Base-by-base conservation (phyloP, 2,113 vertebrate species). In the Peromyscus californicus region DNA sequence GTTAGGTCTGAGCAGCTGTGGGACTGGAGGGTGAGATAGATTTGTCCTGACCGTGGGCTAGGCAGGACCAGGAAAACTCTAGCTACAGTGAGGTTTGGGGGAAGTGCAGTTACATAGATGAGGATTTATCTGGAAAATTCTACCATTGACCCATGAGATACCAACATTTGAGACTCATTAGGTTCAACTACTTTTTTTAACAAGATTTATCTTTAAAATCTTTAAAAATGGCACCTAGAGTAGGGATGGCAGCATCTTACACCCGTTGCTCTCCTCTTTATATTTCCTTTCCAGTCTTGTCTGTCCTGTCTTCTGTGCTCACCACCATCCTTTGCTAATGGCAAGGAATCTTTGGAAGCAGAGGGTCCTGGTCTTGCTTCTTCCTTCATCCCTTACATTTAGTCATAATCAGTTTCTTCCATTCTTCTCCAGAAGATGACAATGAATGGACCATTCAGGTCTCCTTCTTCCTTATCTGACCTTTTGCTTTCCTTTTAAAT, bases 121-220 rank as follows among this genome's bases (percentile, higher is more conserved):
- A 39, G 17, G 33, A 5, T 61, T 95, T 95, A 72, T 69, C 59
- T 91, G 90, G 26, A 79, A 91, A 96, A 95, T 3, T 69, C 63
- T 93, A 70, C 4, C 63, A 72, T 31, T 92, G 24, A 85, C 70
- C 4, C 12, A 75, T 42, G 87, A 42, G 75, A 54, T 36, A 75
- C 3, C 16, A 82, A 91, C 22, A 36, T 75, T 89, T 93, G 16
- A 90, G 11, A 84, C 78, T 74, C 21, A 48, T 1, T 84, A 51
- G 9, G 36, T 83, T 79, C n/a, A 82, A 3, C 74, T 42, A 90
- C 42, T 75, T 90, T 67, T 21, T 67, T 67, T 67, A 24, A 69
- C 21, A 22, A 85, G 36, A n/a, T 90, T 54, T n/a, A 45, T 57
- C 7, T 1, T 7, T 39, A 51, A 51, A 51, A 51, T 51, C 9